Conservation (phyloP, 2,797 vertebrate species). For the Pseudochromis fuscus region DNA sequence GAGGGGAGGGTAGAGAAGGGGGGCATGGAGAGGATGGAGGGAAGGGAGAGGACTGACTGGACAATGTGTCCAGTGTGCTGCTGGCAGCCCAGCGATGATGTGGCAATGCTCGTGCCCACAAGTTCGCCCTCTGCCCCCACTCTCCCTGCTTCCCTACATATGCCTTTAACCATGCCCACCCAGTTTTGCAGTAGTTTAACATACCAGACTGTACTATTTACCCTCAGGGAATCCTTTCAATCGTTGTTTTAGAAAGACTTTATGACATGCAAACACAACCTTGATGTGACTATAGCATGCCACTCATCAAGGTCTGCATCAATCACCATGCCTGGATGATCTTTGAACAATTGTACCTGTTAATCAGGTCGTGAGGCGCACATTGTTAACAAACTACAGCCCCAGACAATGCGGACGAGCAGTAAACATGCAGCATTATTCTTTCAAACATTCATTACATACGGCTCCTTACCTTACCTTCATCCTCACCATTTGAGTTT, state of each 20-base stretch:
- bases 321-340: no score
- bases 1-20: conserved; percentile 39
- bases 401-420: neutral
- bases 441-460: neutral
- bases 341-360: no score
- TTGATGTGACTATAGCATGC: no score
- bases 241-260: neutral
- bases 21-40: conserved; percentile 45
- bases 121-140: conserved; percentile 59
- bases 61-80: conserved; percentile 84
- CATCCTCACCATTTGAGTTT: neutral
- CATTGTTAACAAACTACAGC: conserved; percentile 5
- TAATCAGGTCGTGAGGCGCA: neutral
- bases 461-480: neutral
- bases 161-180: conserved; percentile 3
- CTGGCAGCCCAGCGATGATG: conserved; percentile 80
- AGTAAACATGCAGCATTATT: conserved; percentile 8
- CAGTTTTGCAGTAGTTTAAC: conserved; percentile 17
- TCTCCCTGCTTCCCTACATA: conserved; percentile 37
- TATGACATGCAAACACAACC: conserved; percentile 15
- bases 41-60: conserved; percentile 60
- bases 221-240: neutral
- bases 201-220: conserved; percentile 5
- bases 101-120: conserved; percentile 77
- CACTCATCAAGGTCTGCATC: no score